Base-by-base conservation (phyloP, 2,888 invertebrate genomes). In the Xestia ashworthii region DNA sequence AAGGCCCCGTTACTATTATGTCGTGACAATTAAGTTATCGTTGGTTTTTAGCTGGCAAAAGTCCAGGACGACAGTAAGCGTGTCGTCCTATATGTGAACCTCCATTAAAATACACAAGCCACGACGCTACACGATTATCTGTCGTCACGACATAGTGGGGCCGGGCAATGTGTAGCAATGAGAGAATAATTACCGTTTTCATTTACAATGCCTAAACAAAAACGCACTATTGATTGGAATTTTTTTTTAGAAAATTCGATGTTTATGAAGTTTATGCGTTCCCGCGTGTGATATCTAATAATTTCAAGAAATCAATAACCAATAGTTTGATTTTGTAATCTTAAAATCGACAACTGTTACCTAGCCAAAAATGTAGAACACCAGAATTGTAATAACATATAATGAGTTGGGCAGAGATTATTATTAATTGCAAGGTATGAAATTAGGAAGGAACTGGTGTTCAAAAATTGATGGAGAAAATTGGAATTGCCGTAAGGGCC, bases 381-480 rank as follows among this genome's bases (percentile, higher is more conserved):
- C n/a, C 16, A 14, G 46, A 38, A 64, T 38, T 71, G 5, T 38
- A 62, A 60, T 60, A 2, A 32, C 32, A 32, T 70, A 25, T 50
- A 9, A 41, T 1, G 4, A 79, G 19, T 77, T 58, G 4, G 22
- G n/a, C 11, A 46, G 9, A 11, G 22, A 79, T 44, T n/a, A 69
- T 22, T 9, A 53, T 48, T 41, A 38, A 44, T 25, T 64, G 3
- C 41, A 64, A 3, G 14, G 12, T 62, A 22, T 9, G 41, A 14
- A 65, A 50, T 65, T 41, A 60, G 9, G 32, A 55, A 64, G 9
- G 12, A 72, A 72, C 48, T 70, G 14, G 72, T 66, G 5, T 55
- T 32, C 16, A 44, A 62, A 50, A 71, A 44, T 12, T 5, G 5
- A n/a, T 1, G 1, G 22, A 22, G 12, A 1, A 38, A 12, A 32